phyloP scores from a whole-genome alignment of 2,888 invertebrate species.

The Caenorhabditis imperialis region DNA sequence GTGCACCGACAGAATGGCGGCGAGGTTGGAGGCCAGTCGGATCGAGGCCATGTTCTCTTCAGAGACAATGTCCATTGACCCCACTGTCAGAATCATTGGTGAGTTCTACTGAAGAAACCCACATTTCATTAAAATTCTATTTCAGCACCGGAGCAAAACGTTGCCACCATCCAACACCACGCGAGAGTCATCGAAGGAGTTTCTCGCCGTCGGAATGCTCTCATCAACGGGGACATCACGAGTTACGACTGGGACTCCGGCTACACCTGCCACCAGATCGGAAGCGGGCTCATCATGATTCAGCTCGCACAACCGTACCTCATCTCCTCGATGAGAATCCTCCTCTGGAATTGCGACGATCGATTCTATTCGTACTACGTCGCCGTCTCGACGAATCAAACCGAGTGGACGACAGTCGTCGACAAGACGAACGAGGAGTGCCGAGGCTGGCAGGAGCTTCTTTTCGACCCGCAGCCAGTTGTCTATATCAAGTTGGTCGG shows the following conservation, averaged over 20 bases:
- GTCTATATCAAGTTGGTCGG: slow-evolving; percentile 95
- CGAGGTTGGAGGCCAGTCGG: slow-evolving; percentile 91
- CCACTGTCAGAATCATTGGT: slow-evolving; percentile 83
- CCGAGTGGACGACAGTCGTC: slow-evolving; percentile 83
- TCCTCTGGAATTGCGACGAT: slow-evolving; percentile 92
- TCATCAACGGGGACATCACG: slow-evolving; percentile 89
- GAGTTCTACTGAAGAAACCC: slow-evolving; percentile 64
- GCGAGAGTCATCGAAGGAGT: slow-evolving; percentile 97
- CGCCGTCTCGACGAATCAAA: slow-evolving; percentile 80
- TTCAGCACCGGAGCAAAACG: slow-evolving; percentile 88
- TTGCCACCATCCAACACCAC: slow-evolving; percentile 90
- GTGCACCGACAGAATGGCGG: slow-evolving; percentile 93
- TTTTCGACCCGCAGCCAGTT: slow-evolving; percentile 88
- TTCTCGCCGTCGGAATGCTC: slow-evolving; percentile 90
- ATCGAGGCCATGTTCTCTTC: slow-evolving; percentile 91
- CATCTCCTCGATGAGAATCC: slow-evolving; percentile 88
- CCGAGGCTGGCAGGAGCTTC: slow-evolving; percentile 92
- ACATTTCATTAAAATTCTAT: not conserved
- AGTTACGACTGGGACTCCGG: slow-evolving; percentile 79
- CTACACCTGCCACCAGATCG: slow-evolving; percentile 80
- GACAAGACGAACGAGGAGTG: slow-evolving; percentile 90
- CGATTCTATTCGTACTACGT: slow-evolving; percentile 80
- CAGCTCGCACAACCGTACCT: slow-evolving; percentile 96
- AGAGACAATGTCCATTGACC: slow-evolving; percentile 81
- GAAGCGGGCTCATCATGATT: slow-evolving; percentile 93